Evolutionary conservation across 2,797 vertebrate genomes (phyloP).

Genomic region (Bradypus variegatus): DNA sequence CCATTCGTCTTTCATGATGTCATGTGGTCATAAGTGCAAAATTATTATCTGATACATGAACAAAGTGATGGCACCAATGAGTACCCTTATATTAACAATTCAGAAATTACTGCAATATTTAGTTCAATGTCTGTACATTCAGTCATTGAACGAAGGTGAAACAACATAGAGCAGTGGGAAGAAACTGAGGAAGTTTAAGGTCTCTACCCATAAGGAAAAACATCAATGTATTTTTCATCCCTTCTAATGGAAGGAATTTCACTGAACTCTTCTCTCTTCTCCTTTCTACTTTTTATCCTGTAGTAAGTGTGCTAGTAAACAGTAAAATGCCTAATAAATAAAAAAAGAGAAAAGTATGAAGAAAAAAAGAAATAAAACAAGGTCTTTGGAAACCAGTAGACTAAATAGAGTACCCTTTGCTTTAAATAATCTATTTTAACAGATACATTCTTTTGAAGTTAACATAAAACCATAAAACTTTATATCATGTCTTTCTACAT

Average conservation of each 20-base stretch:
- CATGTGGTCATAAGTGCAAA: not conserved
- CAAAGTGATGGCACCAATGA: not conserved
- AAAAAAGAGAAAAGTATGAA: not conserved
- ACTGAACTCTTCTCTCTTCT: not conserved
- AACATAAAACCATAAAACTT: not conserved
- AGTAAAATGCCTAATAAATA: not conserved
- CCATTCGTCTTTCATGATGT: not conserved
- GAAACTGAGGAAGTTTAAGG: not conserved
- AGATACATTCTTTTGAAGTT: not conserved
- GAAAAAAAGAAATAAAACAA: not conserved
- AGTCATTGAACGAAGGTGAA: not conserved
- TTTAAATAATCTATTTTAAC: not conserved
- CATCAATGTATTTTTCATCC: not conserved
- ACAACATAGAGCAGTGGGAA: not conserved
- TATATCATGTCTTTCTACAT: not conserved
- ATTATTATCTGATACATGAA: not conserved
- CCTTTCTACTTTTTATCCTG: not conserved
- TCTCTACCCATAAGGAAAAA: not conserved
- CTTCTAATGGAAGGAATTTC: not conserved
- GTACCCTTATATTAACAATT: not conserved
- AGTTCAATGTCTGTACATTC: not conserved
- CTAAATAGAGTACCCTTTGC: not conserved
- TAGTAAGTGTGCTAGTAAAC: not conserved
- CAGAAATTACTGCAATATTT: not conserved
- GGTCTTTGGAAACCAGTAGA: not conserved